phyloP scores from a whole-genome alignment of 2,113 vertebrate genomes.

The Podarcis cretensis region DNA sequence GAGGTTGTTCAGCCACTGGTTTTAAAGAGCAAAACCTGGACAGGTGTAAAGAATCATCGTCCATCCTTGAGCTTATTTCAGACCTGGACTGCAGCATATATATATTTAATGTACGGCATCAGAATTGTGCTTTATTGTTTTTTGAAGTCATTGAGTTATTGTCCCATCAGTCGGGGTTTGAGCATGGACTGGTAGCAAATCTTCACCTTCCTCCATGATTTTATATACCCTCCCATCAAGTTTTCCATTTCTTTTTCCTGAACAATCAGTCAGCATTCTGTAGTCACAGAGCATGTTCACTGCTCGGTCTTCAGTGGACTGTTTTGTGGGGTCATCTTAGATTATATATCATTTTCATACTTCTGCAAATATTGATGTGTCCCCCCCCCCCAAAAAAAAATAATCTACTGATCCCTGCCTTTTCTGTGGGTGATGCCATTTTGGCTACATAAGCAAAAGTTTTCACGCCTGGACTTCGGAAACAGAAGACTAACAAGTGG shows the following conservation, averaged over 20 bases:
- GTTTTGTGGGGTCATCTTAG: background rate
- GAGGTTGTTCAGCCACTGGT: background rate
- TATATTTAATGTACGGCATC: too few relatives aligned
- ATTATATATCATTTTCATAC: background rate
- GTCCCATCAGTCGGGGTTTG: background rate
- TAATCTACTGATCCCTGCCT: too few relatives aligned
- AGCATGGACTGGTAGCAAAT: too few relatives aligned
- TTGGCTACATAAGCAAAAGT: too few relatives aligned
- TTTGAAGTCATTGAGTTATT: background rate
- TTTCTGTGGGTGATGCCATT: too few relatives aligned
- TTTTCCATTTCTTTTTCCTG: background rate
- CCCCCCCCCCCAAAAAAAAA: too few relatives aligned
- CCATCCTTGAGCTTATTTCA: too few relatives aligned
- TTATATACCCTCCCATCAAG: background rate
- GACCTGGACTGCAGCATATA: too few relatives aligned
- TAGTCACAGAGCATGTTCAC: too few relatives aligned
- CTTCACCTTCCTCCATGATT: background rate
- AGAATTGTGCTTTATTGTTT: background rate
- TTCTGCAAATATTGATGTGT: background rate
- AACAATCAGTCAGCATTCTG: background rate
- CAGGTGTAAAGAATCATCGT: background rate
- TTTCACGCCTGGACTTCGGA: too few relatives aligned
- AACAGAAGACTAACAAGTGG: too few relatives aligned
- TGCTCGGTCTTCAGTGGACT: background rate
- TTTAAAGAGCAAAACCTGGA: background rate